Evolutionary conservation across 2,888 invertebrate genomes (phyloP), one percentile per base, ranked within the genome.

Genomic region (Lasioglossum vierecki): DNA sequence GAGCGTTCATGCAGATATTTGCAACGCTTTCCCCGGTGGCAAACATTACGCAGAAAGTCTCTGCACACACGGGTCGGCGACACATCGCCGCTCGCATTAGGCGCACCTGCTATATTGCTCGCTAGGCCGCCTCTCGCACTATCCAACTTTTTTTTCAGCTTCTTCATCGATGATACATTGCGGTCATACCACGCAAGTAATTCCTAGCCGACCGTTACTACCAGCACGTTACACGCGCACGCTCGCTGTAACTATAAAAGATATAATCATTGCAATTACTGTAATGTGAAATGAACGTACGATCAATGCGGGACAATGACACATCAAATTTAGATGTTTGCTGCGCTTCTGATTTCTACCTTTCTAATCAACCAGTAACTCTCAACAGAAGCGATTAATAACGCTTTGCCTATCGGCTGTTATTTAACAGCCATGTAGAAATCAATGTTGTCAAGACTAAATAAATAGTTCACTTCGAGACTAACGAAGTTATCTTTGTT

Each of bases 31-130:
- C 96, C 96, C 71, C 96, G 93, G 83, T 96, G 96, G 90, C 96
- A 97, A 26, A 96, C 95, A 80, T 96, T 96, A 15, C 96, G 95
- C 35, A 96, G 92, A 91, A 96, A 96, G 92, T 96, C 96, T 41
- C 96, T 93, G 87, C 97, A 97, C 60, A 96, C 94, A 46, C 95
- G 91, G 26, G 85, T 91, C 0, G 93, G 91, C 39, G 93, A 91
- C 4, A 91, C 88, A 70, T 94, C 94, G 53, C 90, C 89, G 76
- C 88, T 92, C 41, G 80, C 82, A 74, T 87, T 93, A 49, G 87
- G 89, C 70, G 92, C 93, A 71, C 93, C 93, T 75, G 92, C 79
- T 39, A 66, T 84, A 0, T 41, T 70, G 71, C 39, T 39, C 76
- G 44, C 53, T 79, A 80, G 83, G 72, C 79, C 87, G 57, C 80